A percentile compares a stretch with the other conserved stretches of the same genome.
These are phyloP conservation scores for Archilochus colubris DNA, from an alignment of 2,113 vertebrate species.

Conservation along the genomic window DNA sequence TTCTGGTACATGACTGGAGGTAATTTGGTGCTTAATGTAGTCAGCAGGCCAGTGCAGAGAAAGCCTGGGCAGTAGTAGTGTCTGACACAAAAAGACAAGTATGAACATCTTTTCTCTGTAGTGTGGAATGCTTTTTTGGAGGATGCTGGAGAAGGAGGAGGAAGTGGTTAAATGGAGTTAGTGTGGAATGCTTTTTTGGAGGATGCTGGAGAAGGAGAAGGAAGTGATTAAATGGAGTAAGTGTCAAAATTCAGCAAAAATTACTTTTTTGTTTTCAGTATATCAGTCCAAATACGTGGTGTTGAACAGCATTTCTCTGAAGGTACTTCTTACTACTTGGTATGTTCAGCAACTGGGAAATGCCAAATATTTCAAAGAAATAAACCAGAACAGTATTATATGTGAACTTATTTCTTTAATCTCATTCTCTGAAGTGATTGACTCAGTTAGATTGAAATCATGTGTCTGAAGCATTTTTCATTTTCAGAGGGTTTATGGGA, in stretches of 20 bases:
- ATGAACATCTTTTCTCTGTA: background rate
- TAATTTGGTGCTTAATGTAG: background rate
- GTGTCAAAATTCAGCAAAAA: background rate
- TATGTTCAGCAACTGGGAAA: background rate
- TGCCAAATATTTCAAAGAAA: background rate
- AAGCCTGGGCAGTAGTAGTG: background rate
- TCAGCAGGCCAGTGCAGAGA: background rate
- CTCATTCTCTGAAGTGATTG: background rate
- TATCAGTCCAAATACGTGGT: background rate
- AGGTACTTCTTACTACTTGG: background rate
- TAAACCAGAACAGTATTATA: background rate
- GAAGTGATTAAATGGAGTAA: background rate
- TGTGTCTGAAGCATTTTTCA: background rate
- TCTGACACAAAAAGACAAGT: background rate
- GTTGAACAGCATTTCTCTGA: background rate
- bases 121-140: background rate
- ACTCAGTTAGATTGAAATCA: background rate
- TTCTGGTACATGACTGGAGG: background rate
- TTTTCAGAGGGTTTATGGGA: background rate
- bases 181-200: too few relatives aligned
- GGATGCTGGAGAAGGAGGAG: background rate
- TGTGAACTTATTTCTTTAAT: background rate
- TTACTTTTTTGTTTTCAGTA: background rate
- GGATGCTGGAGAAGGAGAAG: background rate
- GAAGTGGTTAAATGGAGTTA: background rate